phyloP scores from a whole-genome alignment of 2,797 vertebrate genomes.

The Zalophus californianus region DNA sequence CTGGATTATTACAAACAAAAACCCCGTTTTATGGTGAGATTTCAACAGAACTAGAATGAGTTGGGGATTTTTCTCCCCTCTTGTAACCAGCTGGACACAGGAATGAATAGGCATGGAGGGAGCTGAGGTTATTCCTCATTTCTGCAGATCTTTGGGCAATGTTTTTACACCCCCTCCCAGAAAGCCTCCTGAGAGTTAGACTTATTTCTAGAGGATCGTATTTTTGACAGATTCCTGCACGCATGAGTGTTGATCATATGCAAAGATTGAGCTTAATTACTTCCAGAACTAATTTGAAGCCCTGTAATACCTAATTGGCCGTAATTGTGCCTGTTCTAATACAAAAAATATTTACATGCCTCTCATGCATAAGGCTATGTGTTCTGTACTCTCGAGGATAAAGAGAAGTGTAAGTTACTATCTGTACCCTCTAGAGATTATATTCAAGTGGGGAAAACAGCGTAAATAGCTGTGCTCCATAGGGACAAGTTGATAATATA shows the following conservation, averaged over 20 bases:
- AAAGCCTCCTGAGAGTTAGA: not conserved
- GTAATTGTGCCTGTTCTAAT: not conserved
- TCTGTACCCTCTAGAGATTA: not conserved
- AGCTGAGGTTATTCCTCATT: not conserved
- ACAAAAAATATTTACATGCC: not conserved
- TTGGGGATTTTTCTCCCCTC: not conserved
- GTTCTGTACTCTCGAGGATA: not conserved
- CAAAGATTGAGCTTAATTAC: not conserved
- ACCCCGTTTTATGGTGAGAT: conserved; percentile 22
- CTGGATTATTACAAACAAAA: not conserved
- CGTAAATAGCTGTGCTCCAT: not conserved
- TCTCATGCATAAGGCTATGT: not conserved
- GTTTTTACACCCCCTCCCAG: not conserved
- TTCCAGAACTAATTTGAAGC: not conserved
- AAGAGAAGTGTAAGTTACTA: not conserved
- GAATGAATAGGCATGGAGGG: not conserved
- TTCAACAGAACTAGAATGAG: not conserved
- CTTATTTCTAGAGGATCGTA: not conserved
- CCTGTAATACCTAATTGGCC: not conserved
- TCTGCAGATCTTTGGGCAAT: not conserved
- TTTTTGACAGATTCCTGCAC: not conserved
- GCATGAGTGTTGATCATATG: not conserved
- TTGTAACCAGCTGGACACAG: not conserved
- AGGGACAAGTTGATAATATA: no score
- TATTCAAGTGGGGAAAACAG: not conserved